phyloP scores from a whole-genome alignment of 2,113 vertebrate species.

The Chaetodon trifascialis region DNA sequence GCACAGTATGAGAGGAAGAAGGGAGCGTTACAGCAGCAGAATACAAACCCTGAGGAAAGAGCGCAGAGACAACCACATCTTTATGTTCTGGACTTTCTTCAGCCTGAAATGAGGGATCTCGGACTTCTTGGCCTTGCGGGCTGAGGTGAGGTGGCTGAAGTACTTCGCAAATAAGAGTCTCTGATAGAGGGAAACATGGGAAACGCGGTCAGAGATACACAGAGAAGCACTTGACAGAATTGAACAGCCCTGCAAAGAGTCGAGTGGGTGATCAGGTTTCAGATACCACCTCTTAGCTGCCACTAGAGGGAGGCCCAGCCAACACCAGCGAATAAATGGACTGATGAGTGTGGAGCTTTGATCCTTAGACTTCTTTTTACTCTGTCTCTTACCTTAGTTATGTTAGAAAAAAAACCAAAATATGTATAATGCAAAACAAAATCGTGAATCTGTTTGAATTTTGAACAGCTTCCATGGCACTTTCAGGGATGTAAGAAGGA shows the following conservation, averaged over 20 bases:
- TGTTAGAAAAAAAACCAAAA: too few species aligned
- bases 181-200: constrained; percentile 77
- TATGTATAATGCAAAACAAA: too few species aligned
- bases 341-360: too few species aligned
- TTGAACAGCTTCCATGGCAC: neutral
- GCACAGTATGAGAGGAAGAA: neutral
- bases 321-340: too few species aligned
- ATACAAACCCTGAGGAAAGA: constrained; percentile 93
- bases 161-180: constrained; percentile 97
- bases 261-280: neutral
- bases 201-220: neutral
- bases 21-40: neutral
- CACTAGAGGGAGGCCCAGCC: constrained; percentile 29
- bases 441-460: too few species aligned
- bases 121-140: constrained; percentile 96
- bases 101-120: constrained; percentile 98
- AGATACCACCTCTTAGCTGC: neutral
- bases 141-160: constrained; percentile 97
- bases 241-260: neutral
- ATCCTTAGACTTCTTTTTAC: too few species aligned
- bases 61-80: constrained; percentile 98
- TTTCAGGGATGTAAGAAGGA: neutral
- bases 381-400: too few species aligned
- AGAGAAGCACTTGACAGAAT: neutral
- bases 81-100: constrained; percentile 99